Conservation (phyloP, 2,888 invertebrate species). For the Trichogramma evanescens region DNA sequence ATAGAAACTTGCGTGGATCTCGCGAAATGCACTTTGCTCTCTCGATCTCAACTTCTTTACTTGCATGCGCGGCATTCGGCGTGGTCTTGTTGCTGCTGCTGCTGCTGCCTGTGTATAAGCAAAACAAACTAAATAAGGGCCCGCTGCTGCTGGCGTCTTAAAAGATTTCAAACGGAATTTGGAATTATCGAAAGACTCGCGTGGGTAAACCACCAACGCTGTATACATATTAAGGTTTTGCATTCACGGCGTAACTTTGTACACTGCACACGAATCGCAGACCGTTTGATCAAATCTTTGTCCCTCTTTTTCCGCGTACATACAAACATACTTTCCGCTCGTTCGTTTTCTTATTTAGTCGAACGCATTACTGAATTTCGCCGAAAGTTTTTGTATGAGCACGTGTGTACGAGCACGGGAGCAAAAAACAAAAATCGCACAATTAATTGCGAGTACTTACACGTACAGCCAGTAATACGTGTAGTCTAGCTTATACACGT, state of each 20-base stretch:
- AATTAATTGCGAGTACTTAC: no score
- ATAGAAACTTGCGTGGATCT: no score
- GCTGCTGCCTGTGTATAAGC: conserved; percentile 4
- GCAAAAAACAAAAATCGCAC: no score
- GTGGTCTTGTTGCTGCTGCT: neutral
- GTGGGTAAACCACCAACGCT: neutral
- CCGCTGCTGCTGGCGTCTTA: neutral
- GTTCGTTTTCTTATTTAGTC: neutral
- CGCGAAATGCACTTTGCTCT: no score
- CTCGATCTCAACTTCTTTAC: no score
- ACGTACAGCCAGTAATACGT: no score
- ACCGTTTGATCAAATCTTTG: conserved; percentile 20
- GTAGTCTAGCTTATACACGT: no score
- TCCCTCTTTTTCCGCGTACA: conserved; percentile 10
- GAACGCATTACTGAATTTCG: no score
- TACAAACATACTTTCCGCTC: neutral
- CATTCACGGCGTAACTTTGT: conserved; percentile 16
- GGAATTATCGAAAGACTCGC: conserved; percentile 9
- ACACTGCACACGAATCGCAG: conserved; percentile 15
- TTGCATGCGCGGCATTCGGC: no score
- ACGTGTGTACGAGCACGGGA: no score
- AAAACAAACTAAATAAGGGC: conserved; percentile 20
- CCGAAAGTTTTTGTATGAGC: no score
- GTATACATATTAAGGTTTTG: conserved; percentile 3
- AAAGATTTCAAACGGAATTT: conserved; percentile 18